A percentile compares a stretch with the other conserved stretches of the same genome.
Evolutionary conservation across 2,113 vertebrate genomes (phyloP).

Genomic region (Thamnophis sirtalis): DNA sequence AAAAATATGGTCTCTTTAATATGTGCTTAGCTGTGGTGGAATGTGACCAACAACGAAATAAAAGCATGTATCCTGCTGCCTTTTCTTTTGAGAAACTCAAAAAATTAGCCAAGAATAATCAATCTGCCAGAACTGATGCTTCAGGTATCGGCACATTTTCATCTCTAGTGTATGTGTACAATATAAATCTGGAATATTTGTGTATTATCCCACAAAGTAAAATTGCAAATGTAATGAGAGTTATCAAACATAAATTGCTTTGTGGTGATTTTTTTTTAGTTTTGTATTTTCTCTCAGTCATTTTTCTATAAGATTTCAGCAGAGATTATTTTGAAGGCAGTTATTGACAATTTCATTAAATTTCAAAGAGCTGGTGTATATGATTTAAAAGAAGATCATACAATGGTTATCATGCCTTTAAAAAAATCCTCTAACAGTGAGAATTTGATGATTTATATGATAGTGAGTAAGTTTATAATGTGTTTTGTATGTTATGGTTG

Average conservation of each 20-base stretch:
- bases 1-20: conserved; percentile 24
- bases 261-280: neutral
- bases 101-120: conserved; percentile 30
- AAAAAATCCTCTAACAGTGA: neutral
- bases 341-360: conserved; percentile 7
- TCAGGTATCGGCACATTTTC: conserved; percentile 43
- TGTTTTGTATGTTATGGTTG: neutral
- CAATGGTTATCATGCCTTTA: neutral
- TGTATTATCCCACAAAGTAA: neutral
- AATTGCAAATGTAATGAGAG: neutral
- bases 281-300: neutral
- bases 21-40: conserved; percentile 43
- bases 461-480: neutral
- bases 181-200: neutral
- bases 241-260: neutral
- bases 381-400: neutral
- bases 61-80: conserved; percentile 31
- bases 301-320: neutral
- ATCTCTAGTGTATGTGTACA: neutral
- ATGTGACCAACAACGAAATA: conserved; percentile 57
- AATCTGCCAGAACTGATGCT: conserved; percentile 37
- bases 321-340: neutral
- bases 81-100: conserved; percentile 55
- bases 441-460: neutral
- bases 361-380: neutral